Conservation (phyloP, 2,888 invertebrate species). For the Erpobdella octoculata region DNA sequence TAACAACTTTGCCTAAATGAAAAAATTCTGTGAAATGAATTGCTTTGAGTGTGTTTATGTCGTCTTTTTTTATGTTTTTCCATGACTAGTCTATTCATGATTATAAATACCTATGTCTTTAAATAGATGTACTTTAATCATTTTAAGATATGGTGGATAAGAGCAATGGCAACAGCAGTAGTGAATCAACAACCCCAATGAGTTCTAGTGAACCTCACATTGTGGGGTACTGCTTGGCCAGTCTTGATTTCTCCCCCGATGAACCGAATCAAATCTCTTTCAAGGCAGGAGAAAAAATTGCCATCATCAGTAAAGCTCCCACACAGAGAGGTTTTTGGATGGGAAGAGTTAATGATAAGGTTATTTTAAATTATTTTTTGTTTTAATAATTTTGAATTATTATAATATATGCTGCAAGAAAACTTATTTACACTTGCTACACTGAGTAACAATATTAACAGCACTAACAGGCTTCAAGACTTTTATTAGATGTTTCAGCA, state of each 20-base stretch:
- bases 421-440: too few species aligned
- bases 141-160: neutral
- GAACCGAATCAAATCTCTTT: slow-evolving; percentile 70
- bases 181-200: neutral
- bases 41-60: too few species aligned
- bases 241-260: slow-evolving; percentile 50
- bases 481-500: neutral
- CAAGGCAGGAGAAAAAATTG: slow-evolving; percentile 71
- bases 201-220: neutral
- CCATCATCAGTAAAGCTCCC: slow-evolving; percentile 80
- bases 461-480: neutral
- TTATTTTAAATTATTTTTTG: slow-evolving; percentile 14
- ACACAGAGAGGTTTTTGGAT: slow-evolving; percentile 92
- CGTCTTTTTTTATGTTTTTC: neutral
- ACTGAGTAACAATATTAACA: too few species aligned
- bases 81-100: neutral
- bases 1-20: too few species aligned
- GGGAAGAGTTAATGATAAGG: slow-evolving; percentile 59
- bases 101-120: neutral
- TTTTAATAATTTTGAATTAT: too few species aligned
- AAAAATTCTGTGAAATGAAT: too few species aligned
- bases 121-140: too few species aligned
- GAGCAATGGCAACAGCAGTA: neutral
- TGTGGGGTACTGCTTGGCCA: slow-evolving; percentile 57
- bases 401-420: too few species aligned